Evolutionary conservation across 2,888 invertebrate genomes (phyloP).

Genomic region (Unio delphinus): DNA sequence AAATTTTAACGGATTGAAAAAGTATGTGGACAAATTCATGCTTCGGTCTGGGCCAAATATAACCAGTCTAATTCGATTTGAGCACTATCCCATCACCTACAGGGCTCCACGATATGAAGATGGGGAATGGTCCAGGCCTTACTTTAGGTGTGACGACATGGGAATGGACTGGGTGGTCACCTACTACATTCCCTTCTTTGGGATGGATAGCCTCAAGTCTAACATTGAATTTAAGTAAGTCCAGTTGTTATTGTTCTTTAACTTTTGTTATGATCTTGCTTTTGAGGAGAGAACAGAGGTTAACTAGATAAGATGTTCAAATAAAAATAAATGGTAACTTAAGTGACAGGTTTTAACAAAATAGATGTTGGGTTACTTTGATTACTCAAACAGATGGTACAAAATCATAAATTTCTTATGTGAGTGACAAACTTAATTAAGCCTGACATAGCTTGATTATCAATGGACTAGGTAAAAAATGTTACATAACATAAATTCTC

Average conservation of each 20-base stretch:
- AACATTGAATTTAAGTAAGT: constrained; percentile 68
- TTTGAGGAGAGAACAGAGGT: not conserved
- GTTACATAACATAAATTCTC: too few relatives aligned
- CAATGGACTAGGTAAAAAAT: too few relatives aligned
- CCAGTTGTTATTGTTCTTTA: too few relatives aligned
- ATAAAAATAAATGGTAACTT: too few relatives aligned
- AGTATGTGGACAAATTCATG: constrained; percentile 91
- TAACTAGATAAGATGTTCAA: too few relatives aligned
- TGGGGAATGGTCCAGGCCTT: constrained; percentile 86
- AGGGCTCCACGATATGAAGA: constrained; percentile 66
- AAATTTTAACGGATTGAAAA: constrained; percentile 90
- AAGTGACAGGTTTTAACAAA: too few relatives aligned
- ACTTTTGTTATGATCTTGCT: not conserved
- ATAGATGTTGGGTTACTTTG: too few relatives aligned
- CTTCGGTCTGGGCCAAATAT: constrained; percentile 83
- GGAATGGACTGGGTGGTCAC: constrained; percentile 91
- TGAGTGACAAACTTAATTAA: too few relatives aligned
- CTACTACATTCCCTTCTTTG: constrained; percentile 97
- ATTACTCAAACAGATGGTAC: too few relatives aligned
- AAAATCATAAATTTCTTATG: too few relatives aligned
- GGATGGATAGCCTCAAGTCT: constrained; percentile 72
- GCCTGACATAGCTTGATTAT: too few relatives aligned
- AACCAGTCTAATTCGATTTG: constrained; percentile 65
- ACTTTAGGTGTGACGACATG: constrained; percentile 88
- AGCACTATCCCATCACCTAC: constrained; percentile 75